Base-by-base conservation (phyloP, 2,888 invertebrate genomes). In the Hofmannophila pseudospretella region DNA sequence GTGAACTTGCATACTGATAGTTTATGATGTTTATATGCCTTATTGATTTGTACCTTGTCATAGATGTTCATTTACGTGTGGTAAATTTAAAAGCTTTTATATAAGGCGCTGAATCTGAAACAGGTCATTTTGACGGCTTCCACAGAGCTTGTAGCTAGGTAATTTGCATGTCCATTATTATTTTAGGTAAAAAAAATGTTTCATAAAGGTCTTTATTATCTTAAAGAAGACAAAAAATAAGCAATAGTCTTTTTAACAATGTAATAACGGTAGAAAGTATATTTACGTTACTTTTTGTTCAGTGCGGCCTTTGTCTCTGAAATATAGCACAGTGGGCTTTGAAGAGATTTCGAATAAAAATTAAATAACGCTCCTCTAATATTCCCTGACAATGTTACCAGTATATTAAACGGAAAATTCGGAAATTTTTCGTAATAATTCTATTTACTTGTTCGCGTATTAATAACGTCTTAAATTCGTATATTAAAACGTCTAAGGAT, bases 211-310 rank as follows among this genome's bases (percentile, higher is more conserved):
- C 31, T 10, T 31, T 11, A 7, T 20, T 20, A 14, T 13, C 4
- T 20, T 4, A 11, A 11, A 19, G 20, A 10, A 7, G 20, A 20
- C 20, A 19, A 20, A 31, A 20, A 20, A 4, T 7, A n/a, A 4
- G 32, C 13, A 12, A 32, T 32, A 13, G 23, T 4, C 13, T 23
- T 23, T 23, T n/a, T 23, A 13, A 7, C n/a, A 12, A 23, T 12
- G n/a, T 30, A 30, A 30, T 30, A n/a, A 19, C 30, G 19, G 30
- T 30, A n/a, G n/a, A n/a, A n/a, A n/a, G n/a, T n/a, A 19, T 14
- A 19, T 30, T 30, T 30, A 30, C 30, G 9, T 30, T 30, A 30
- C 16, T 13, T 2, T 19, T 14, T 30, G 9, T 30, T 30, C 19
- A 10, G 3, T 14, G n/a, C 28, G 5, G 7, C 7, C 13, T 13